Base-by-base conservation (phyloP, 2,797 vertebrate genomes). In the Ictinia mississippiensis region DNA sequence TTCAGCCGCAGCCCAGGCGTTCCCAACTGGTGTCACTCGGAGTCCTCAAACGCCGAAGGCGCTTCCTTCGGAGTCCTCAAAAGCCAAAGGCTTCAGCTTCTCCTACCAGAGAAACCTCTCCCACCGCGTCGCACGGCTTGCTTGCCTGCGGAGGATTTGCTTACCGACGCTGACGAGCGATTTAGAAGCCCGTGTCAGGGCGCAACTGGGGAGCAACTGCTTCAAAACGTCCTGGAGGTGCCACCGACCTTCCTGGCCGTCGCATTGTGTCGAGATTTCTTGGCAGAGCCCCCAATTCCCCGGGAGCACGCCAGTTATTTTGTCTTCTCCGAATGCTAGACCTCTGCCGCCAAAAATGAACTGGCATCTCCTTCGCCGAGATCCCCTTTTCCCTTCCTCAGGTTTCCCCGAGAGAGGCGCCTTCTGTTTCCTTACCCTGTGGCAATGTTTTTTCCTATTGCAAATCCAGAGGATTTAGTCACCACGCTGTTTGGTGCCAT, bases 51-150 rank as follows among this genome's bases (percentile, higher is more conserved):
- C 17, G 53, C 44, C 12, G 44, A 17, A 11, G 31, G 52, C 44
- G 13, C 23, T 49, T 49, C 23, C 23, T 25, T 26, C 18, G 2
- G 78, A n/a, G 11, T 7, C 29, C 35, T 49, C 65, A 33, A 26
- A 33, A 11, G 65, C 55, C 16, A 31, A 17, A 11, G 31, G 52
- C 65, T 28, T n/a, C 55, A 15, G 53, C 65, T 22, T 38, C 21
- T 23, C 35, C 1, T 2, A 11, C 29, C 44, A 3, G 16, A 28
- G 52, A 6, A 12, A 31, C 3, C 40, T 20, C n/a, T 20, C 26
- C 40, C 3, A 12, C 31, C 4, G 20, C 5, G 1, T 18, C 2
- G 20, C n/a, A 1, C 3, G 21, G 13, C 19, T 37, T 26, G 13
- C 29, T 31, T 17, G 35, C 35, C 9, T 8, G 12, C 9, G 11